These are phyloP conservation scores for Chaunax sp. DNA, from an alignment of 2,797 vertebrate genomes.

Conservation along the genomic window DNA sequence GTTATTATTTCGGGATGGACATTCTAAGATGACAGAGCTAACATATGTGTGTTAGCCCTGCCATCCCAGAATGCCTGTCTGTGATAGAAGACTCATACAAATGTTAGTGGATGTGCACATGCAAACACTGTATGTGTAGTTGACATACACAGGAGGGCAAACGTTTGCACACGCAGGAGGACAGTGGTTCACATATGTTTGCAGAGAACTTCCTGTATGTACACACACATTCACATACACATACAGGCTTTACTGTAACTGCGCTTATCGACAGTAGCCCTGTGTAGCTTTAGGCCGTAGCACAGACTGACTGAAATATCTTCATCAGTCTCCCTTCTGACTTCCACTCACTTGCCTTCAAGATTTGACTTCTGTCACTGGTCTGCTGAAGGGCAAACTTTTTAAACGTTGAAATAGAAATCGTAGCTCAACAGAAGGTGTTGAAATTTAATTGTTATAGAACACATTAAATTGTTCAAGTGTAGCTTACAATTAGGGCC, in stretches of 20 bases:
- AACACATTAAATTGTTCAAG: neutral
- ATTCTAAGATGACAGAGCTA: constrained; percentile 9
- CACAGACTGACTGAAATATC: constrained; percentile 49
- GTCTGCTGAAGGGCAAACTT: constrained; percentile 16
- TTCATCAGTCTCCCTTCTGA: constrained; percentile 50
- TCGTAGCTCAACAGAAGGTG: constrained; percentile 2
- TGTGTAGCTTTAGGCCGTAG: constrained; percentile 45
- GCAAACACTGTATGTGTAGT: constrained; percentile 16
- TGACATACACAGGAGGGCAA: constrained; percentile 13
- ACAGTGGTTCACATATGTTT: constrained; percentile 24
- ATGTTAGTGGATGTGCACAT: constrained; percentile 18
- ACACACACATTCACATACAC: constrained; percentile 1
- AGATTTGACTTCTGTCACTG: constrained; percentile 21
- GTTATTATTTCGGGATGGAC: constrained; percentile 39
- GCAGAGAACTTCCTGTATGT: constrained; percentile 15
- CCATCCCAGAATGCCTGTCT: too few species aligned
- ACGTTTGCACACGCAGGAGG: constrained; percentile 26
- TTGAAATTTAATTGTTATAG: constrained; percentile 12
- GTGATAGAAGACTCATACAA: constrained; percentile 25
- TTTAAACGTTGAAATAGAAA: neutral
- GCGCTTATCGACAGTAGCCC: constrained; percentile 18
- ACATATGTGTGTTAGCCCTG: neutral
- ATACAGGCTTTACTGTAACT: constrained; percentile 10
- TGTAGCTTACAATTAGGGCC: too few species aligned
- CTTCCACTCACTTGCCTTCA: constrained; percentile 46